Evolutionary conservation across 2,113 vertebrate species (phyloP).

Genomic region (Corapipo altera): DNA sequence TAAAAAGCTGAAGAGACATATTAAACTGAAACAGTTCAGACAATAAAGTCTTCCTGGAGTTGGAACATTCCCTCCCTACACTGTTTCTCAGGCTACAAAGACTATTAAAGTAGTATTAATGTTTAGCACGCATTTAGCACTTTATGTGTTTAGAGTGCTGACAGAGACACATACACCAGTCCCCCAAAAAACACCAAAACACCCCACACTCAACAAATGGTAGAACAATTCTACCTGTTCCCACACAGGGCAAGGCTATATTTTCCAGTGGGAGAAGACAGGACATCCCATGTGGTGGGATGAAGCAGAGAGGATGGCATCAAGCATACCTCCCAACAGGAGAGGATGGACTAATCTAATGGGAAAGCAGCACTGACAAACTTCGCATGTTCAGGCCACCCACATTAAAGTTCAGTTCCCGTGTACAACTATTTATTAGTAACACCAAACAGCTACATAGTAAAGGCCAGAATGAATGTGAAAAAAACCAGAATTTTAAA

Average conservation of each 20-base stretch:
- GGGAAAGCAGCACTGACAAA: not conserved
- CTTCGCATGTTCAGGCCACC: rapidly evolving
- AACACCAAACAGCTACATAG: not conserved
- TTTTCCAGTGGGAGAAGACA: not conserved
- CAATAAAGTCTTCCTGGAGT: not conserved
- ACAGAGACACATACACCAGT: not conserved
- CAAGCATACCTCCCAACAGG: not conserved
- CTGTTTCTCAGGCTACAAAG: not conserved
- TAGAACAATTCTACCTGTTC: not conserved
- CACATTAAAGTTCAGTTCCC: not conserved
- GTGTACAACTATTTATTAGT: not conserved
- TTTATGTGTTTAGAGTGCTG: not conserved
- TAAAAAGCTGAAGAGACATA: not conserved
- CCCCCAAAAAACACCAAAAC: not conserved
- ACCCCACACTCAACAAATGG: not conserved
- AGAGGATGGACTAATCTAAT: not conserved
- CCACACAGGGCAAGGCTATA: rapidly evolving
- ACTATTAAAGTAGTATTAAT: not conserved
- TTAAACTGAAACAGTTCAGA: not conserved
- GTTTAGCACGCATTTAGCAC: not conserved
- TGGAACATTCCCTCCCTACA: not conserved
- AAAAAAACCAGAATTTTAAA: not conserved
- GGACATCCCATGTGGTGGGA: not conserved
- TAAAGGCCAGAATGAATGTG: rapidly evolving
- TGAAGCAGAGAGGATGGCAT: not conserved